Conservation (phyloP, 2,113 vertebrate species). For the Pelobates fuscus region DNA sequence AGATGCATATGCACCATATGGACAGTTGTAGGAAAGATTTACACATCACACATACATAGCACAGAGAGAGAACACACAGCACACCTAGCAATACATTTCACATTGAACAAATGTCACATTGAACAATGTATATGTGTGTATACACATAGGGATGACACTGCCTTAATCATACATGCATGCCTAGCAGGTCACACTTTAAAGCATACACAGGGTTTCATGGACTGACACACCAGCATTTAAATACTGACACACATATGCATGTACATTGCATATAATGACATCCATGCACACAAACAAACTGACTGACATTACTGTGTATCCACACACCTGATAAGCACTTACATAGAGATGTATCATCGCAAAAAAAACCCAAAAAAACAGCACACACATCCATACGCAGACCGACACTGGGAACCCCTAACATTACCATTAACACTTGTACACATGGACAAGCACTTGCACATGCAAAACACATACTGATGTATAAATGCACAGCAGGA, state of each 20-base stretch:
- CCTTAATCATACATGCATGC: not conserved
- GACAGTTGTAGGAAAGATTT: too few species aligned
- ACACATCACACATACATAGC: too few species aligned
- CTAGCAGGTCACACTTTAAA: not conserved
- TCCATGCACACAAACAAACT: constrained; percentile 1
- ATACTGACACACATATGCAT: not conserved
- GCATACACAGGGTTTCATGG: not conserved
- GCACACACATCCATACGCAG: not conserved
- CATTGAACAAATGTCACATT: too few species aligned
- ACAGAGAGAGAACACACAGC: too few species aligned
- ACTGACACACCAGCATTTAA: not conserved
- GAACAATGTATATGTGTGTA: not conserved
- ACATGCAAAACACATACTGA: not conserved
- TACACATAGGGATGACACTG: not conserved
- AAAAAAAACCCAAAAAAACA: not conserved
- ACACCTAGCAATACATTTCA: too few species aligned
- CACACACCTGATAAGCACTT: not conserved
- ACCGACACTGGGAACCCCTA: not conserved
- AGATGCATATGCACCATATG: too few species aligned
- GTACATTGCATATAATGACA: not conserved
- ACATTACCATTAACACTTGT: not conserved
- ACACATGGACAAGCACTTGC: not conserved
- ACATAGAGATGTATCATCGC: not conserved
- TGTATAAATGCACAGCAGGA: too few species aligned
- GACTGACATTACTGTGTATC: not conserved